phyloP scores from a whole-genome alignment of 1,140 invertebrate genomes.

The honey bee (Apis mellifera) region Amel_HAv3.1 CM009931.2:14904001-14904500 shows the following conservation, averaged over 20 bases:
- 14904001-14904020: too few relatives aligned
- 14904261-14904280: conserved; percentile 40
- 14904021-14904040: background rate
- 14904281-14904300: background rate
- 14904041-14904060: background rate
- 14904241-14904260: conserved; percentile 15
- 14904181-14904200: conserved; percentile 8
- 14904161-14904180: conserved; percentile 16
- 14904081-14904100: background rate
- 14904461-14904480: conserved; percentile 54
- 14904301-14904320: background rate
- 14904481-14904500: conserved; percentile 62
- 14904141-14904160: conserved; percentile 23
- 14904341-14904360: background rate
- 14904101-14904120: too few relatives aligned
- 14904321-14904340: background rate
- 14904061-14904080: background rate
- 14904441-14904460: conserved; percentile 55
- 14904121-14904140: conserved; percentile 15
- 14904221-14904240: conserved; percentile 44
- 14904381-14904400: conserved; percentile 24
- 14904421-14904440: conserved; percentile 51
- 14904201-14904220: background rate
- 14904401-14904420: conserved; percentile 1
- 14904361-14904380: background rate